Evolutionary conservation across 2,797 vertebrate species (phyloP).

Genomic region (Linurgus olivaceus): DNA sequence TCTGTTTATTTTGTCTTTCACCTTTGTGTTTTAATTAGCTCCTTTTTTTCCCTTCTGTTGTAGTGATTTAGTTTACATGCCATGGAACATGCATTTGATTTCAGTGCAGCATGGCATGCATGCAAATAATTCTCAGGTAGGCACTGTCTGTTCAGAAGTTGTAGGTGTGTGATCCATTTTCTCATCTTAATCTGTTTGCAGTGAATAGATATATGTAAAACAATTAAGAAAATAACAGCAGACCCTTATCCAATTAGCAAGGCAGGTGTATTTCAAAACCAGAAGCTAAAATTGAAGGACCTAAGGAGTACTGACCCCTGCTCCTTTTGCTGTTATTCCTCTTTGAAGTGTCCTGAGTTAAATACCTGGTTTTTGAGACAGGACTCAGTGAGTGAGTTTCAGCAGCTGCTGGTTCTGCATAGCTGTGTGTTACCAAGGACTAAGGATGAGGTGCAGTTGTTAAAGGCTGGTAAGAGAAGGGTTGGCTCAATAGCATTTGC

Average conservation of each 20-base stretch:
- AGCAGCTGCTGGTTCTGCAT: background rate
- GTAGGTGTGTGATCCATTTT: background rate
- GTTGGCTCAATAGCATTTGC: background rate
- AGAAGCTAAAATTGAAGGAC: background rate
- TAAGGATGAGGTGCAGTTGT: background rate
- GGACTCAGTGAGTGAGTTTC: background rate
- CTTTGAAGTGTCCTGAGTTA: background rate
- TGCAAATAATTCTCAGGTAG: background rate
- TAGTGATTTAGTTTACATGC: conserved; percentile 33
- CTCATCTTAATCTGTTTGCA: background rate
- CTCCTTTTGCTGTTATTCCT: background rate
- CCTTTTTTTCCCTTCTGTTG: background rate
- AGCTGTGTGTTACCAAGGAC: background rate
- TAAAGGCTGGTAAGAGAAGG: background rate
- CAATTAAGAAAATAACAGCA: background rate
- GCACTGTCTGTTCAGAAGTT: background rate
- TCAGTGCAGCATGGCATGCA: background rate
- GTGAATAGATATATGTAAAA: background rate
- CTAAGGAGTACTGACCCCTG: background rate
- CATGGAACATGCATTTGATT: conserved; percentile 17
- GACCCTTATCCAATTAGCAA: background rate
- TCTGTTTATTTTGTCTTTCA: conserved; percentile 26
- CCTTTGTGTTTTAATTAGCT: conserved; percentile 47
- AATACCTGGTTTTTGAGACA: background rate
- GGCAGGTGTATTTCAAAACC: background rate